phyloP scores from a whole-genome alignment of 2,113 vertebrate genomes.

The Malurus elegans region DNA sequence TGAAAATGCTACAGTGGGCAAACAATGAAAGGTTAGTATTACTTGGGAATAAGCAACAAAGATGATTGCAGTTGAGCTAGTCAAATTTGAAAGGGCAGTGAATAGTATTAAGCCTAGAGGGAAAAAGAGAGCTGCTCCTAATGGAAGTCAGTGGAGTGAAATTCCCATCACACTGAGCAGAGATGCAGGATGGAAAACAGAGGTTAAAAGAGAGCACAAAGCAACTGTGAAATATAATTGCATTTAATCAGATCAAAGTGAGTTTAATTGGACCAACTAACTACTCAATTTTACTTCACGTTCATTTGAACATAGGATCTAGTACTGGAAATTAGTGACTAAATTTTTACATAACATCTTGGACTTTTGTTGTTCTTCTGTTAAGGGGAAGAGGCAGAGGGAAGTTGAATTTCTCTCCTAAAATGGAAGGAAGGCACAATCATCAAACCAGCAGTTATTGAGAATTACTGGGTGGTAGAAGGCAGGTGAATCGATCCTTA shows the following conservation, averaged over 20 bases:
- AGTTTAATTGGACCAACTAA: background rate
- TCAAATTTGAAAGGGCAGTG: conserved; percentile 5
- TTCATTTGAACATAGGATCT: background rate
- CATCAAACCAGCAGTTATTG: background rate
- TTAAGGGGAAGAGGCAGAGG: background rate
- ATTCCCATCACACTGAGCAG: background rate
- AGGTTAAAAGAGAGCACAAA: conserved; percentile 1
- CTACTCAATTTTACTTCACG: background rate
- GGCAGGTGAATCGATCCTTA: background rate
- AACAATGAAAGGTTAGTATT: background rate
- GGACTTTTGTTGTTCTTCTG: background rate
- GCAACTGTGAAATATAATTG: background rate
- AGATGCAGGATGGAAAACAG: background rate
- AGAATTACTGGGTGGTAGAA: background rate
- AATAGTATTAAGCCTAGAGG: background rate
- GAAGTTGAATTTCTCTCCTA: background rate
- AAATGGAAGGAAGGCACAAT: background rate
- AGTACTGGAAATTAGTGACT: background rate
- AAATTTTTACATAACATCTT: background rate
- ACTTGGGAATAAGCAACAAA: background rate
- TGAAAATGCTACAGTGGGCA: background rate
- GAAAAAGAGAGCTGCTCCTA: background rate
- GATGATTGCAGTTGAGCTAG: background rate
- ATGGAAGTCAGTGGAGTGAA: background rate
- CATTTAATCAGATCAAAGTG: background rate